Evolutionary conservation across 2,113 vertebrate genomes (phyloP), one percentile per base, ranked within the genome.

Genomic region (Sarotherodon lohbergeri): DNA sequence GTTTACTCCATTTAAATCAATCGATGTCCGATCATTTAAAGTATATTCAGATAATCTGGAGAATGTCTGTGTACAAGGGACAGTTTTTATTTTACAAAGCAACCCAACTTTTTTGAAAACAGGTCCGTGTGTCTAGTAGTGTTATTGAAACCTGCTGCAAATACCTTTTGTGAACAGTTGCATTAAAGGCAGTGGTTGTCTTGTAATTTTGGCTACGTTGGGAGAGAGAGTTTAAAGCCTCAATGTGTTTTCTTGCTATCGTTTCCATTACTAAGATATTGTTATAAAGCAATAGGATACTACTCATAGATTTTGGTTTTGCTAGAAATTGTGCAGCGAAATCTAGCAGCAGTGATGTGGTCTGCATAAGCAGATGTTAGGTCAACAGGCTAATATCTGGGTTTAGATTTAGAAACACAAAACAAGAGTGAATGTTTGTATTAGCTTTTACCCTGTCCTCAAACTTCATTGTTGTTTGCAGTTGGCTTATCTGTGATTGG

Each of bases 81-180:
- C 61, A 36, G 17, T n/a, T 66, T 66, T 66, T 68, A 22, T 68
- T 68, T 68, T 41, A 22, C 34, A 68, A 39, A 68, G 11, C 63
- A 68, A 13, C 6, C 11, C 63, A 41, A 68, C 34, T 68, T 22
- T 41, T 68, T 68, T 36, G 19, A 34, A 68, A 68, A 39, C 4
- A 0, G 6, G 2, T 11, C 19, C 0, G 0, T 71, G 36, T 46
- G 3, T 73, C 46, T 27, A 27, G 1, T 46, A 46, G 22, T 73
- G 13, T 73, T 27, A 73, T 43, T 1, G 6, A 9, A 16, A 24
- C 3, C 39, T 73, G 68, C 39, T 16, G 3, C 22, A 73, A 29
- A 19, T 63, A 63, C 59, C 3, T 34, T 34, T 63, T 63, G 5
- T 61, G 29, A 63, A 5, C 39, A 46, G 39, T 17, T 46, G 68